Evolutionary conservation across 2,888 invertebrate species (phyloP).

Genomic region (Pediacus dermestoides): DNA sequence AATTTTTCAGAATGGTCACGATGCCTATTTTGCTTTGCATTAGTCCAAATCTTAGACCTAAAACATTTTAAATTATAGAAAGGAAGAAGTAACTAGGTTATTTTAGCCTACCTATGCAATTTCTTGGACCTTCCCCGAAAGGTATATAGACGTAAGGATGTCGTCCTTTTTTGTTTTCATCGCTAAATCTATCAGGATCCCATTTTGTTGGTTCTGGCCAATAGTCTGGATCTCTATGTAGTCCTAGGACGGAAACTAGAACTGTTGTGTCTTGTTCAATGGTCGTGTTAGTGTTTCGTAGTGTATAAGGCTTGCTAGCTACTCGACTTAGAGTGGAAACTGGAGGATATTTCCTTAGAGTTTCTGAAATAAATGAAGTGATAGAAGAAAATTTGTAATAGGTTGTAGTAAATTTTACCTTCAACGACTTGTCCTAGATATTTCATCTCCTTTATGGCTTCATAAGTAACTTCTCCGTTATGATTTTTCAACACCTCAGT

Average conservation of each 20-base stretch:
- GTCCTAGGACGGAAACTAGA: conserved; percentile 35
- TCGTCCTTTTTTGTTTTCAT: conserved; percentile 34
- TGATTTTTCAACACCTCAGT: conserved; percentile 35
- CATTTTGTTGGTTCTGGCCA: conserved; percentile 45
- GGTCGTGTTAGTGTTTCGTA: conserved; percentile 31
- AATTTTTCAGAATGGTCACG: conserved; percentile 26
- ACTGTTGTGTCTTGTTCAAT: conserved; percentile 38
- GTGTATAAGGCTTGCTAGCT: conserved; percentile 32
- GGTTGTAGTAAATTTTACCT: conserved; percentile 20
- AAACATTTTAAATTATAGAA: too few species aligned
- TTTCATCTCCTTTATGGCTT: conserved; percentile 48
- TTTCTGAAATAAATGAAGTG: conserved; percentile 38
- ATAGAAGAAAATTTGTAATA: neutral
- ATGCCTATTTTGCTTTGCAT: conserved; percentile 34
- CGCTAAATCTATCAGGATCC: conserved; percentile 45
- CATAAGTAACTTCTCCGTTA: conserved; percentile 45
- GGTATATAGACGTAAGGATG: conserved; percentile 36
- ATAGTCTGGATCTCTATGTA: conserved; percentile 42
- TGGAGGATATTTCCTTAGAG: conserved; percentile 44
- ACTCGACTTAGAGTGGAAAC: conserved; percentile 31
- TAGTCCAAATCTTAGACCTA: conserved; percentile 30
- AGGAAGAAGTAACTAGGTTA: too few species aligned
- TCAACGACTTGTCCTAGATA: conserved; percentile 45
- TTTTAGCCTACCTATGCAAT: conserved; percentile 42
- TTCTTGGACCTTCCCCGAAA: conserved; percentile 40